Evolutionary conservation across 92 coral and sea anemone genomes (phyloP).

Genomic region (Bergia puertoricense): DNA sequence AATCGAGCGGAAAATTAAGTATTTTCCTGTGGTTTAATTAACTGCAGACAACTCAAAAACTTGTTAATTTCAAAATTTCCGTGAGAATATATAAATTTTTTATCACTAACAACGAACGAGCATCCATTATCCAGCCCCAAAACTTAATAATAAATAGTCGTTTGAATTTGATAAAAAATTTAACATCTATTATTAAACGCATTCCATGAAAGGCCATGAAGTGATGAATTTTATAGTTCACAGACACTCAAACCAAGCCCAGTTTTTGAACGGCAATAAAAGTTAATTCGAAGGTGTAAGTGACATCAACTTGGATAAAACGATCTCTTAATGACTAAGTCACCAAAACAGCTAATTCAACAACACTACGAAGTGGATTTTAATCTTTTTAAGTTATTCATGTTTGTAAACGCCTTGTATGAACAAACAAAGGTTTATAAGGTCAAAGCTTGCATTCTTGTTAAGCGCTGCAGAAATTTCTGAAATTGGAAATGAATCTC

Average conservation of each 20-base stretch:
- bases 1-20: background rate
- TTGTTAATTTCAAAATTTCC: background rate
- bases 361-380: background rate
- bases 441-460: conserved; percentile 34
- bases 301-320: background rate
- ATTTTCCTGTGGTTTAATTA: background rate
- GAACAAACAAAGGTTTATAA: conserved; percentile 16
- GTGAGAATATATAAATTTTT: background rate
- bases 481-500: background rate
- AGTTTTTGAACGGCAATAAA: background rate
- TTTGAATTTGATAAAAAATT: background rate
- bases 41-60: background rate
- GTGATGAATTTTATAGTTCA: background rate
- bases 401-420: conserved; percentile 13
- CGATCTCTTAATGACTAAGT: background rate
- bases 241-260: background rate
- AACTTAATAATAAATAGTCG: background rate
- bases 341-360: background rate
- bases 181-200: conserved; percentile 22
- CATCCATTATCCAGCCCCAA: background rate
- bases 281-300: background rate
- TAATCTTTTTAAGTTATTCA: conserved; percentile 29
- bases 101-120: background rate
- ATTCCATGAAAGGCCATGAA: conserved; percentile 2
- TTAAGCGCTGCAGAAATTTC: conserved; percentile 16